Evolutionary conservation across 2,888 invertebrate genomes (phyloP), one percentile per base, ranked within the genome.

Genomic region (Sminthurides aquaticus): DNA sequence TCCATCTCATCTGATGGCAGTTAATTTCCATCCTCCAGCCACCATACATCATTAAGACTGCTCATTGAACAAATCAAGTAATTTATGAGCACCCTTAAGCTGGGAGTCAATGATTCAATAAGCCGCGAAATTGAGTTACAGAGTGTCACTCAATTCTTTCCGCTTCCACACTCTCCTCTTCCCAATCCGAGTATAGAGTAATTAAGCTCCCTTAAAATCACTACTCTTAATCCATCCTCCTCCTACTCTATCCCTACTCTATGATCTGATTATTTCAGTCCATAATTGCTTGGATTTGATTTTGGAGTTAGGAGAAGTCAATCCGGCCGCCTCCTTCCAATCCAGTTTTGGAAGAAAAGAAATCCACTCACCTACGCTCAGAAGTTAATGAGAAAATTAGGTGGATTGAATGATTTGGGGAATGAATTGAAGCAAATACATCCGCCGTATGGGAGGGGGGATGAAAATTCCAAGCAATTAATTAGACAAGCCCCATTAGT

Each of bases 401-500:
- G n/a, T n/a, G n/a, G n/a, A n/a, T n/a, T n/a, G n/a, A n/a, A n/a
- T n/a, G n/a, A n/a, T n/a, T n/a, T n/a, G n/a, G n/a, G 52, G 3
- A 20, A 8, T 8, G 3, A 20, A 8, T 8, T 52, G n/a, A n/a
- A n/a, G n/a, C n/a, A n/a, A n/a, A n/a, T n/a, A n/a, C n/a, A n/a
- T n/a, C n/a, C n/a, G n/a, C n/a, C n/a, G n/a, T n/a, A n/a, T n/a
- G n/a, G n/a, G n/a, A 8, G 22, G 52, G 20, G 5, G 8, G 52
- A 20, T 52, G 22, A 22, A 52, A 52, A 52, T 22, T 5, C 52
- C 18, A 8, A 20, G 52, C 52, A 52, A 52, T 52, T 52, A 15
- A 52, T 52, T 52, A 52, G 52, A 52, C 52, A 52, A 52, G 52
- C 52, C 52, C 52, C 52, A 52, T 52, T 52, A 52, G 52, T 20